Evolutionary conservation across 2,113 vertebrate genomes (phyloP).

Genomic region (Chiloscyllium plagiosum): DNA sequence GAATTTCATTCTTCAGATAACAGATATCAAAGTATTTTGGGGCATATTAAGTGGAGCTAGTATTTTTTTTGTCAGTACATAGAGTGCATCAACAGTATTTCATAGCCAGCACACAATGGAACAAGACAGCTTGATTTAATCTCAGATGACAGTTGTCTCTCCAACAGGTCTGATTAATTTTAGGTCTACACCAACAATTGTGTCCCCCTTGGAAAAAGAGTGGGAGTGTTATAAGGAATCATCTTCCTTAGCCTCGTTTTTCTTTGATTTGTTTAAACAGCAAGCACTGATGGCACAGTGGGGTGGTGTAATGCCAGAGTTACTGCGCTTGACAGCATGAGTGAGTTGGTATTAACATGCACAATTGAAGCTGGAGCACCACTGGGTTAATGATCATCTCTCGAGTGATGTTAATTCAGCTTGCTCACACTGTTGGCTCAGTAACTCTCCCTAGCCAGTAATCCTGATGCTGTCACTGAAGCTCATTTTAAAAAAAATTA

Average conservation of each 20-base stretch:
- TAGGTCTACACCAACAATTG: too few species aligned
- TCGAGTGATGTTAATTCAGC: background rate
- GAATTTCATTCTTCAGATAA: background rate
- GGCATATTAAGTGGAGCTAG: background rate
- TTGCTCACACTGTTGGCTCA: background rate
- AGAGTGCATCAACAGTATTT: background rate
- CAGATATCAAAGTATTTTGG: background rate
- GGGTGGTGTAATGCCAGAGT: background rate
- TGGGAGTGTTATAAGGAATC: background rate
- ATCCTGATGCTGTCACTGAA: background rate
- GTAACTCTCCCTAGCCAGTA: background rate
- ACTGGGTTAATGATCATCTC: constrained; percentile 21
- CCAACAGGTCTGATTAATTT: background rate
- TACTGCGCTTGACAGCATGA: background rate
- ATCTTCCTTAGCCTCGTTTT: background rate
- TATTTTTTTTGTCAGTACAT: background rate
- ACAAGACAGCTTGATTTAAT: background rate
- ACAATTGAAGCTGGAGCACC: background rate
- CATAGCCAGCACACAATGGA: background rate
- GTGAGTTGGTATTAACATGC: background rate
- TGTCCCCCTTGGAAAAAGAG: background rate
- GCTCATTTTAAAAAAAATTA: background rate
- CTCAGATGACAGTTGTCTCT: background rate
- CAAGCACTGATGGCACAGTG: background rate
- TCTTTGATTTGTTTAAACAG: background rate